Evolutionary conservation across 2,888 invertebrate genomes (phyloP), one percentile per base, ranked within the genome.

Genomic region (Hypomecis punctinalis): DNA sequence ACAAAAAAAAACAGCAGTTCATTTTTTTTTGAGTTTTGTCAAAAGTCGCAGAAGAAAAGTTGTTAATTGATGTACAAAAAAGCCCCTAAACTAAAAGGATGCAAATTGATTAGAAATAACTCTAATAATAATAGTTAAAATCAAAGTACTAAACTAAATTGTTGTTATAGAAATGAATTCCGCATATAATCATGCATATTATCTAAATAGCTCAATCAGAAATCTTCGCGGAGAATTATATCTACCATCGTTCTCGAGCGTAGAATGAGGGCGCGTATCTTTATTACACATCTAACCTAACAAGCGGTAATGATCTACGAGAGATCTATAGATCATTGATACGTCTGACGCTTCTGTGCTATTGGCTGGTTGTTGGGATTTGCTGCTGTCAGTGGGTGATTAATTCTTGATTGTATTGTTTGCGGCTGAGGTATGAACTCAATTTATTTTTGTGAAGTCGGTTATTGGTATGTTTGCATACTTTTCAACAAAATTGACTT

Each of bases 211-310:
- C 71, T 69, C 49, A 56, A 63, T 67, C 67, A 45, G 45, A 49
- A 56, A 63, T 67, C 58, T 64, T 63, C 40, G n/a, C 53, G 47
- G 59, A 40, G 54, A 61, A 63, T 65, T 58, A 65, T 62, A 68
- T 70, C 60, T 55, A 39, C 45, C 45, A 66, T 70, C 63, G 63
- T 67, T 66, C 59, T 67, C 53, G 68, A 67, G 64, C 64, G 54
- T 42, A 48, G 58, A 63, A 63, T 40, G 37, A 45, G 51, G 58
- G 39, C 56, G 46, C 59, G 33, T 70, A 77, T 77, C 77, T 76
- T 71, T 74, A 76, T 61, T 64, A 71, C 68, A 51, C 39, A 77
- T 80, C 80, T 73, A 69, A 66, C 62, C 67, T 61, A 68, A 65
- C 67, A 61, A 68, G 70, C 67, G 67, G 67, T 76, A 73, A 71